Conservation (phyloP, 2,888 invertebrate species). For the Spilosoma lubricipeda region DNA sequence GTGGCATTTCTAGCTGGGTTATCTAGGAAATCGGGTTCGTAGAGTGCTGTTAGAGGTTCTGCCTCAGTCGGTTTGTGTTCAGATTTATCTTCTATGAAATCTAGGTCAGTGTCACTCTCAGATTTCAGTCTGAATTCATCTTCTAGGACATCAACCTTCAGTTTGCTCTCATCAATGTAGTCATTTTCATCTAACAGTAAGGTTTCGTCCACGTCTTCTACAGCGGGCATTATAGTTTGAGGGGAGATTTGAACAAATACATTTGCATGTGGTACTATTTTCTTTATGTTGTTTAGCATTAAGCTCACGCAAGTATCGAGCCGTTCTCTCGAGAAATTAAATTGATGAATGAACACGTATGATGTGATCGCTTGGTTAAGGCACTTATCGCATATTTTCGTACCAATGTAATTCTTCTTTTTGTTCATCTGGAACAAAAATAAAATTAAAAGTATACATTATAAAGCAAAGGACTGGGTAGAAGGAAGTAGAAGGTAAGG, state of each 20-base stretch:
- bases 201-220: slow-evolving; percentile 56
- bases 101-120: slow-evolving; percentile 58
- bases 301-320: slow-evolving; percentile 66
- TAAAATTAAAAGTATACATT: slow-evolving; percentile 47
- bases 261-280: slow-evolving; percentile 57
- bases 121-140: slow-evolving; percentile 76
- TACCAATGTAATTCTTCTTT: slow-evolving; percentile 66
- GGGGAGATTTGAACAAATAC: slow-evolving; percentile 74
- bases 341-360: slow-evolving; percentile 71
- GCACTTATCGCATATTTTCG: slow-evolving; percentile 78
- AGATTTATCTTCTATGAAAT: slow-evolving; percentile 6
- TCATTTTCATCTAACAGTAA: slow-evolving; percentile 52
- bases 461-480: slow-evolving; percentile 11
- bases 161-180: slow-evolving; percentile 59
- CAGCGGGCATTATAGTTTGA: slow-evolving; percentile 64
- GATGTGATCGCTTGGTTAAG: slow-evolving; percentile 70
- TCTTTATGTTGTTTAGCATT: slow-evolving; percentile 65
- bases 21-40: slow-evolving; percentile 16
- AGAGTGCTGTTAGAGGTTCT: neutral
- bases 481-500: neutral
- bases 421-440: slow-evolving; percentile 78
- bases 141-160: slow-evolving; percentile 74
- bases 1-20: slow-evolving; percentile 57
- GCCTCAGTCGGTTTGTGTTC: neutral
- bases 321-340: slow-evolving; percentile 65